These are phyloP conservation scores for Stegastes partitus DNA, from an alignment of 2,113 vertebrate species.

Conservation along the genomic window DNA sequence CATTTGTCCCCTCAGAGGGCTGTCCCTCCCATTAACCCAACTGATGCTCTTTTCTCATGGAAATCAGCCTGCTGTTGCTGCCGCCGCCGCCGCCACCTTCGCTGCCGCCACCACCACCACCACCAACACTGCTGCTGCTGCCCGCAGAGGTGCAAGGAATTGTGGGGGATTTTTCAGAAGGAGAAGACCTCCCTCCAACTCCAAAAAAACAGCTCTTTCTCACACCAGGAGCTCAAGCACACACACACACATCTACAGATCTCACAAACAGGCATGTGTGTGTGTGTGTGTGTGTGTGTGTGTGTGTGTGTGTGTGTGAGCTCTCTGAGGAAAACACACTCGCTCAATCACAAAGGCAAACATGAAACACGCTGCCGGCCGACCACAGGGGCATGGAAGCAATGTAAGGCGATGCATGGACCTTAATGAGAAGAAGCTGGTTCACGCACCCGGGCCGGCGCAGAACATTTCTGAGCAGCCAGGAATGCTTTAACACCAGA, in stretches of 20 bases:
- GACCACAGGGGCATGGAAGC: conserved; percentile 69
- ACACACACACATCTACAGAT: conserved; percentile 14
- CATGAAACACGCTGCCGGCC: conserved; percentile 78
- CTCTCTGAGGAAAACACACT: conserved; percentile 61
- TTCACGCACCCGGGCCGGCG: not conserved
- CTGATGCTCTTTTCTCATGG: conserved; percentile 88
- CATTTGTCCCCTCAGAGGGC: conserved; percentile 78
- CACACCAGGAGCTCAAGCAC: not conserved
- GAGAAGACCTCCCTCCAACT: conserved; percentile 69
- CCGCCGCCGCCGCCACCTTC: conserved; percentile 32
- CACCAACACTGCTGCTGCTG: too few relatives aligned
- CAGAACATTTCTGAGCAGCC: conserved; percentile 27
- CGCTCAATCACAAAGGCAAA: conserved; percentile 75
- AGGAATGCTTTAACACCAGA: conserved; percentile 11
- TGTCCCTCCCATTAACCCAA: conserved; percentile 84
- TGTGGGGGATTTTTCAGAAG: conserved; percentile 74
- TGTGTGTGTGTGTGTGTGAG: conserved; percentile 42
- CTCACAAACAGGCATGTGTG: conserved; percentile 47
- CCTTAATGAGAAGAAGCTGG: conserved; percentile 68
- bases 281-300: conserved; percentile 18
- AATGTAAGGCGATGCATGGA: conserved; percentile 50
- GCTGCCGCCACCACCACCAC: conserved; percentile 21
- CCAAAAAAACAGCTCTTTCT: conserved; percentile 44
- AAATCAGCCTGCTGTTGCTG: conserved; percentile 84
- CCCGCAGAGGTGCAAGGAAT: conserved; percentile 78